These are phyloP conservation scores for Hybognathus amarus DNA, from an alignment of 2,797 vertebrate species.

Conservation along the genomic window DNA sequence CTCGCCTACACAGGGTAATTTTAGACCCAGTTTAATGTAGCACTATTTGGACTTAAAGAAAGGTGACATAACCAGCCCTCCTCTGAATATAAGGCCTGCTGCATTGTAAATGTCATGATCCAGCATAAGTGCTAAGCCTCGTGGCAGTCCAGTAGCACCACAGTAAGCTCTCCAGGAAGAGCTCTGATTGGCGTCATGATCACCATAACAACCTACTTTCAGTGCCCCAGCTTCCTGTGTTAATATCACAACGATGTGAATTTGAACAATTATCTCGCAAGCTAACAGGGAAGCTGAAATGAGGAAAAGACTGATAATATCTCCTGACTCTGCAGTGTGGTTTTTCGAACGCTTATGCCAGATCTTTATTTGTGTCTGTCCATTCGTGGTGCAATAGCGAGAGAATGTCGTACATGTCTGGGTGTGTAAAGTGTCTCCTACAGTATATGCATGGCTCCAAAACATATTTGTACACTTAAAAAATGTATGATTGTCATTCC, in stretches of 20 bases:
- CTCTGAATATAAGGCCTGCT: slow-evolving; percentile 42
- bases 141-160: slow-evolving; percentile 12
- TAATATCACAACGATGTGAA: slow-evolving; percentile 34
- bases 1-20: slow-evolving; percentile 38
- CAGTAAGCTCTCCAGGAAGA: slow-evolving; percentile 25
- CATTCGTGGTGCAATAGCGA: not conserved
- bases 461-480: not conserved
- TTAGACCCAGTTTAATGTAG: slow-evolving; percentile 53
- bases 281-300: slow-evolving; percentile 20
- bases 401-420: not conserved
- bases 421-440: not conserved
- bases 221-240: slow-evolving; percentile 41
- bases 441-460: not conserved
- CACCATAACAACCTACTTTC: slow-evolving; percentile 48
- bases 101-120: slow-evolving; percentile 55
- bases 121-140: slow-evolving; percentile 21
- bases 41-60: slow-evolving; percentile 43
- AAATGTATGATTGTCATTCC: not conserved
- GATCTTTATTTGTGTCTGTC: slow-evolving; percentile 1
- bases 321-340: slow-evolving; percentile 17
- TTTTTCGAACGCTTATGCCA: slow-evolving; percentile 20
- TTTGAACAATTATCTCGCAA: slow-evolving; percentile 25
- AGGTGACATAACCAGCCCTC: slow-evolving; percentile 43
- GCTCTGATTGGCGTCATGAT: slow-evolving; percentile 35
- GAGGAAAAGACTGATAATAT: slow-evolving; percentile 16